Conservation (phyloP, 2,888 invertebrate species). For the Chloroclystis v-ata region DNA sequence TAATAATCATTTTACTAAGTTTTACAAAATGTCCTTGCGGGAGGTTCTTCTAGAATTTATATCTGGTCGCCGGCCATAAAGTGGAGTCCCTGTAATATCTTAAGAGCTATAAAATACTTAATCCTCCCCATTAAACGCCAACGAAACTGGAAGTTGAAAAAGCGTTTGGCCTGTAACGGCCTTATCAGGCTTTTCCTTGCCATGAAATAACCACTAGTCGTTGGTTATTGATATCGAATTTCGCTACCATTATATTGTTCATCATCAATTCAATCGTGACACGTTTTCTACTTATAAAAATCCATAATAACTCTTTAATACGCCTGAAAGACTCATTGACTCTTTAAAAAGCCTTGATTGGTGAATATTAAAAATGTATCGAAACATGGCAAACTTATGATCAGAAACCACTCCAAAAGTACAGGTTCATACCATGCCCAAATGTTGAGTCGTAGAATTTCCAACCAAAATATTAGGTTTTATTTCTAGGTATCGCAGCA, state of each 20-base stretch:
- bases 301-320: too few species aligned
- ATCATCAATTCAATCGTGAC: too few species aligned
- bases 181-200: constrained; percentile 21
- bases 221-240: not conserved
- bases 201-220: not conserved
- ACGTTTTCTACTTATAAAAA: too few species aligned
- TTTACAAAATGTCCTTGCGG: not conserved
- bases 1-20: not conserved
- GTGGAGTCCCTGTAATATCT: constrained; percentile 32
- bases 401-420: too few species aligned
- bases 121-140: constrained; percentile 33
- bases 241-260: not conserved
- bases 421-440: too few species aligned
- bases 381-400: too few species aligned
- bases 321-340: too few species aligned
- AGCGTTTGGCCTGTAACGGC: constrained; percentile 35
- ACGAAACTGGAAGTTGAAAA: constrained; percentile 33
- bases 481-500: too few species aligned
- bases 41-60: constrained; percentile 9
- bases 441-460: too few species aligned
- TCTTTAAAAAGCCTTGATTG: too few species aligned
- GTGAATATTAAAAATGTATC: too few species aligned
- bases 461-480: too few species aligned
- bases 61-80: constrained; percentile 30
- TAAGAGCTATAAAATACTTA: constrained; percentile 39